phyloP scores from a whole-genome alignment of 2,113 vertebrate species.

The Gobius niger region DNA sequence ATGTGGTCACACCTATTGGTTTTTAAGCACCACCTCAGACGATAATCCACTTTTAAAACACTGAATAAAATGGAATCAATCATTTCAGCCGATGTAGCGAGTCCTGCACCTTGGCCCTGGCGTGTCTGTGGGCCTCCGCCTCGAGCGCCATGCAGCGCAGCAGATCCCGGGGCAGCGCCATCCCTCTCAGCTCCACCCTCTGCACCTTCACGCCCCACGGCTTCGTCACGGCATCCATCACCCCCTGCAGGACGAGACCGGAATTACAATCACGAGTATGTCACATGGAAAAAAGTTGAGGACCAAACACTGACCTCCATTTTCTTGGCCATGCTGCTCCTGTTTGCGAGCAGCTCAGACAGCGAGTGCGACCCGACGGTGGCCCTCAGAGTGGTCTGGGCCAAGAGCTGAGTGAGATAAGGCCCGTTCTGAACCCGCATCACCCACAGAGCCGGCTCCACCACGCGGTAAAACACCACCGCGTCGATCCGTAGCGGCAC shows the following conservation, averaged over 20 bases:
- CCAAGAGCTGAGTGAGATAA: slow-evolving; percentile 62
- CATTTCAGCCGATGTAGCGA: no score
- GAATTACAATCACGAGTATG: neutral
- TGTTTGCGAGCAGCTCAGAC: slow-evolving; percentile 61
- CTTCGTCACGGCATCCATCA: slow-evolving; percentile 45
- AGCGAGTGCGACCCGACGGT: slow-evolving; percentile 68
- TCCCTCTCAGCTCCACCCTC: slow-evolving; percentile 65
- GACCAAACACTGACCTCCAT: slow-evolving; percentile 49
- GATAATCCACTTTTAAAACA: no score
- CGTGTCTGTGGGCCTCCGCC: slow-evolving; percentile 63
- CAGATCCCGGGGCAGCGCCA: slow-evolving; percentile 53
- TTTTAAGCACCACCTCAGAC: no score
- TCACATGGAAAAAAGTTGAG: neutral
- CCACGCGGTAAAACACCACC: slow-evolving; percentile 71
- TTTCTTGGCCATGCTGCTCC: slow-evolving; percentile 44
- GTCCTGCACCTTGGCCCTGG: slow-evolving; percentile 61
- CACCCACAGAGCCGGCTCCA: slow-evolving; percentile 64
- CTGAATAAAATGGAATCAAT: neutral
- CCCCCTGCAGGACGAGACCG: slow-evolving; percentile 36
- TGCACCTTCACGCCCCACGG: slow-evolving; percentile 70
- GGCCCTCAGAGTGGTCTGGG: slow-evolving; percentile 70
- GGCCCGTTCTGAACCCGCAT: slow-evolving; percentile 58
- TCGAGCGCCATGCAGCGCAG: slow-evolving; percentile 70
- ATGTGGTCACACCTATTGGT: no score
- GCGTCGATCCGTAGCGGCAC: slow-evolving; percentile 72